Percentiles rank a stretch among this genome's conserved stretches.
Evolutionary conservation across 2,888 invertebrate genomes (phyloP).

Genomic region (Drosophila kuntzei): DNA sequence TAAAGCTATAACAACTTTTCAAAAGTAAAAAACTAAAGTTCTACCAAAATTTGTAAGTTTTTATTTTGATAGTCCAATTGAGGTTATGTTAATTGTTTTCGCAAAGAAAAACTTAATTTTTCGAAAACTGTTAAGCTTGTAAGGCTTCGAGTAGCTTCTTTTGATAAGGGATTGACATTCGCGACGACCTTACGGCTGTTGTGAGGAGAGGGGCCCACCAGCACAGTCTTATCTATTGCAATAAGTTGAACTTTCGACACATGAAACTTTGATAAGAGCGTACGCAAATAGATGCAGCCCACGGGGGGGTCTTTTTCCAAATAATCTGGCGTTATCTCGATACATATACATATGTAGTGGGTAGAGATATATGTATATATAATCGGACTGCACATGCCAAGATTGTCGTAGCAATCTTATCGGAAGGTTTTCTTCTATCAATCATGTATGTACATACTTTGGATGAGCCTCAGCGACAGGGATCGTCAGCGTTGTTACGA

Average conservation of each 20-base stretch:
- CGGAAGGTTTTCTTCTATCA: conserved; percentile 15
- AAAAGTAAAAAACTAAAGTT: not conserved
- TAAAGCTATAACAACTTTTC: not conserved
- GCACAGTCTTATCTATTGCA: conserved; percentile 21
- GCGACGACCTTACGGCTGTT: conserved; percentile 3
- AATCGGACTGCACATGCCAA: conserved; percentile 23
- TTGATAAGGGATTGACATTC: conserved; percentile 26
- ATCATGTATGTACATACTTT: not conserved
- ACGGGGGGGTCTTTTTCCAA: conserved; percentile 39
- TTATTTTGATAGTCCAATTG: not conserved
- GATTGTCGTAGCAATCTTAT: conserved; percentile 35
- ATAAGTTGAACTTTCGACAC: conserved; percentile 38
- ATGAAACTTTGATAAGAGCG: conserved; percentile 16
- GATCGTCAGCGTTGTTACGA: not conserved
- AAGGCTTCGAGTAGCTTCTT: conserved; percentile 15
- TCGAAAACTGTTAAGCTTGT: not conserved
- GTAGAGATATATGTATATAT: not conserved
- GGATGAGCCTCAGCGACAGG: conserved; percentile 24
- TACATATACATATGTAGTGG: not conserved
- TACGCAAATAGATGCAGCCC: conserved; percentile 35
- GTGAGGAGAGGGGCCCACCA: not conserved
- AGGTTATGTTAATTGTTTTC: conserved; percentile 6
- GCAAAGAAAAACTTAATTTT: not conserved
- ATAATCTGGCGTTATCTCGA: conserved; percentile 1
- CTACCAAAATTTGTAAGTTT: not conserved